Evolutionary conservation across 2,113 vertebrate species (phyloP).

Genomic region (Catharus fuscescens): DNA sequence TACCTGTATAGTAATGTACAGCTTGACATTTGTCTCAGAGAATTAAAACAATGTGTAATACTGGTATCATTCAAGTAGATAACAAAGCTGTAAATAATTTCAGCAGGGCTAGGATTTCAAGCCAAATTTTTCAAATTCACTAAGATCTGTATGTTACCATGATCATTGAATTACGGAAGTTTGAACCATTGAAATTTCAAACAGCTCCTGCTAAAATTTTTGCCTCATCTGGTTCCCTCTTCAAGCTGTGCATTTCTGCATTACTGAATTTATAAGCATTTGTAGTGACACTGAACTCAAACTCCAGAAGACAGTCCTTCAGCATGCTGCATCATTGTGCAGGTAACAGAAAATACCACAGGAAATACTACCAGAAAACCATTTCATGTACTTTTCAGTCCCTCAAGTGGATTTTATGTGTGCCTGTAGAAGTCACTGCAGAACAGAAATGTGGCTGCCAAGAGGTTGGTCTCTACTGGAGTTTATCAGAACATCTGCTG

Average conservation of each 20-base stretch:
- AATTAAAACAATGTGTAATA: not conserved
- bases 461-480: not conserved
- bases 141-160: not conserved
- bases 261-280: not conserved
- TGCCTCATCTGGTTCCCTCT: not conserved
- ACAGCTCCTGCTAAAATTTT: not conserved
- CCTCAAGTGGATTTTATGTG: not conserved
- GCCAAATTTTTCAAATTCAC: not conserved
- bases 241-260: not conserved
- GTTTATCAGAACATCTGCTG: constrained; percentile 30
- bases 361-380: not conserved
- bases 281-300: not conserved
- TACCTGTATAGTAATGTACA: not conserved
- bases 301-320: not conserved
- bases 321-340: not conserved
- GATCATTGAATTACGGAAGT: not conserved
- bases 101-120: not conserved
- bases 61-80: not conserved
- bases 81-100: constrained; percentile 6
- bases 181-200: not conserved
- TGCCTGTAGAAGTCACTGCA: not conserved
- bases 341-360: not conserved
- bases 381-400: constrained; percentile 7
- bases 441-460: constrained; percentile 12
- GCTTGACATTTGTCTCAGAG: not conserved